Base-by-base conservation (phyloP, 2,113 vertebrate species). In the Melanotaenia duboulayi region DNA sequence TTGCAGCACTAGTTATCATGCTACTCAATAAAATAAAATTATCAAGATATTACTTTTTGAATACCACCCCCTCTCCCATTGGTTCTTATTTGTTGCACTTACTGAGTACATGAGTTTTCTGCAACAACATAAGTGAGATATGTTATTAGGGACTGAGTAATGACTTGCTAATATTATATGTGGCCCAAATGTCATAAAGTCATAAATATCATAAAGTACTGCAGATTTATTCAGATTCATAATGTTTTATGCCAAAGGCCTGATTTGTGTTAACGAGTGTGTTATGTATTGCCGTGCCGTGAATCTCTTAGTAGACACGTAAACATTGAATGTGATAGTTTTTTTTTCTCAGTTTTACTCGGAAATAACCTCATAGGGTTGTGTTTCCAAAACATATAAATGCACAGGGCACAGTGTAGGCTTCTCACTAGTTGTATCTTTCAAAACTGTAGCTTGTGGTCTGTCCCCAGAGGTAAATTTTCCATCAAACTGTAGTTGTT, bases 131-230 rank as follows among this genome's bases (percentile, higher is more conserved):
- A 74, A 82, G 76, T 84, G 68, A 73, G 63, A 55, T 73, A 68
- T 85, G 70, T 76, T 68, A 74, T 83, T 79, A 81, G 70, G 64
- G 61, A 68, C 76, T 71, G 69, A 84, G 67, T 76, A 80, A 84
- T 74, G 68, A 71, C 66, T 78, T 20, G 28, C 17, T 74, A 39
- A 73, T 65, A 57, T 74, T 22, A 66, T 17, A n/a, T 20, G 48
- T 32, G 56, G 56, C 81, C 70, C 16, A 4, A 35, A n/a, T n/a
- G n/a, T n/a, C n/a, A n/a, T n/a, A n/a, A n/a, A n/a, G n/a, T n/a
- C 48, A 59, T 78, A 73, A 56, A 57, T 22, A 2, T 19, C 73
- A 54, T 62, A 28, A 28, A 71, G 59, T 59, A 46, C 58, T 69
- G 54, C 65, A 81, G 74, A 70, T 80, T 76, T 56, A 70, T 75